Evolutionary conservation across 2,797 vertebrate genomes (phyloP).

Genomic region (Sebastiscus tertius): DNA sequence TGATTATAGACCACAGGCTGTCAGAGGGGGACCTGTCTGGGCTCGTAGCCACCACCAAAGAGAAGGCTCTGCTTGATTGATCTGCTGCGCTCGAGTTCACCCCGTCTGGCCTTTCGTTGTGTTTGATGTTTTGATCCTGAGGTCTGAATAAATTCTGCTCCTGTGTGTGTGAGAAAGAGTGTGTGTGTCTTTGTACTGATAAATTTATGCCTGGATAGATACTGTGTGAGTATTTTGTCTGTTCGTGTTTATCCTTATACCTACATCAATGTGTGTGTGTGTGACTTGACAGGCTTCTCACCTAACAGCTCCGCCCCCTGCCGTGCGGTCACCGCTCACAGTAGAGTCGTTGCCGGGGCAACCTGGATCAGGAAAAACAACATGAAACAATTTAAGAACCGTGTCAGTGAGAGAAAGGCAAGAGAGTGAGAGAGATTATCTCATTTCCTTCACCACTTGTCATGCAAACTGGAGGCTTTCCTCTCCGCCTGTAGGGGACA

Average conservation of each 20-base stretch:
- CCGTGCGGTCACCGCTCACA: constrained; percentile 66
- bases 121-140: constrained; percentile 29
- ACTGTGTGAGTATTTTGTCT: no score
- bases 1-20: constrained; percentile 56
- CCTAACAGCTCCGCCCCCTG: constrained; percentile 72
- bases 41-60: constrained; percentile 38
- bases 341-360: constrained; percentile 64
- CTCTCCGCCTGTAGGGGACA: constrained; percentile 50
- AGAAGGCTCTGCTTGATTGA: constrained; percentile 38
- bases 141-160: background rate
- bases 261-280: background rate
- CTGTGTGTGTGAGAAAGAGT: background rate
- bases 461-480: constrained; percentile 53
- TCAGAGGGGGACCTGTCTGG: constrained; percentile 45
- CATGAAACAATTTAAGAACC: constrained; percentile 74
- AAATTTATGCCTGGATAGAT: background rate
- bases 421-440: constrained; percentile 67
- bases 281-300: constrained; percentile 65
- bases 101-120: constrained; percentile 12
- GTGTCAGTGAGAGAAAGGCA: constrained; percentile 66
- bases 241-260: background rate
- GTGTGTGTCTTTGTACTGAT: background rate
- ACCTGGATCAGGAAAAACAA: constrained; percentile 79
- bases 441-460: constrained; percentile 69
- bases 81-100: constrained; percentile 18